Percentiles rank a stretch among this genome's conserved stretches.
phyloP scores from a whole-genome alignment of 2,888 invertebrate species.

The Drosophila robusta region DNA sequence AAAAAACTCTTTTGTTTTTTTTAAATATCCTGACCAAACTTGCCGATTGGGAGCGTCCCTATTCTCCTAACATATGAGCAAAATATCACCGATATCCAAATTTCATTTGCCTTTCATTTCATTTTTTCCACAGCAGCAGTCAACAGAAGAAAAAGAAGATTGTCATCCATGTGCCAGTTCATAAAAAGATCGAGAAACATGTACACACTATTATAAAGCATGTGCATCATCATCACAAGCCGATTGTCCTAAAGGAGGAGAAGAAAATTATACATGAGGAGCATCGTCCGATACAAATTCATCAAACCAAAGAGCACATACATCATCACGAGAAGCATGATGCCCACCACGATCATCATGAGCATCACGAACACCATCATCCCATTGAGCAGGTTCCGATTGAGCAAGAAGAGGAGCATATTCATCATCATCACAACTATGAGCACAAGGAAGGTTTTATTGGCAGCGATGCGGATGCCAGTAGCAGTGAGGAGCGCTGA shows the following conservation, averaged over 20 bases:
- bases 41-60: too few relatives aligned
- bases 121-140: slow-evolving; percentile 31
- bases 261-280: slow-evolving; percentile 84
- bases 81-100: too few relatives aligned
- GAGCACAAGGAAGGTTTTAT: slow-evolving; percentile 71
- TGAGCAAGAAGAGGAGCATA: slow-evolving; percentile 71
- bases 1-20: too few relatives aligned
- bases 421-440: slow-evolving; percentile 77
- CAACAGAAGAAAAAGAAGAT: slow-evolving; percentile 84
- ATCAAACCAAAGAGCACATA: slow-evolving; percentile 82
- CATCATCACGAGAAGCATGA: slow-evolving; percentile 82
- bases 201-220: slow-evolving; percentile 84
- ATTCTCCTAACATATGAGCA: too few relatives aligned
- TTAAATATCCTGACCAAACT: too few relatives aligned
- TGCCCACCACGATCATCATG: slow-evolving; percentile 65
- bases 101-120: slow-evolving; percentile 1
- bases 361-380: slow-evolving; percentile 69
- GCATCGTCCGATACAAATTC: slow-evolving; percentile 81
- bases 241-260: slow-evolving; percentile 84
- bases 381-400: slow-evolving; percentile 50
- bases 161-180: slow-evolving; percentile 84
- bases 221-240: slow-evolving; percentile 85
- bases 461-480: slow-evolving; percentile 38
- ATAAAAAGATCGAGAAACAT: slow-evolving; percentile 84
- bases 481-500: slow-evolving; percentile 70